Evolutionary conservation across 2,888 invertebrate genomes (phyloP), one percentile per base, ranked within the genome.

Genomic region (Heterodera filipjevi): DNA sequence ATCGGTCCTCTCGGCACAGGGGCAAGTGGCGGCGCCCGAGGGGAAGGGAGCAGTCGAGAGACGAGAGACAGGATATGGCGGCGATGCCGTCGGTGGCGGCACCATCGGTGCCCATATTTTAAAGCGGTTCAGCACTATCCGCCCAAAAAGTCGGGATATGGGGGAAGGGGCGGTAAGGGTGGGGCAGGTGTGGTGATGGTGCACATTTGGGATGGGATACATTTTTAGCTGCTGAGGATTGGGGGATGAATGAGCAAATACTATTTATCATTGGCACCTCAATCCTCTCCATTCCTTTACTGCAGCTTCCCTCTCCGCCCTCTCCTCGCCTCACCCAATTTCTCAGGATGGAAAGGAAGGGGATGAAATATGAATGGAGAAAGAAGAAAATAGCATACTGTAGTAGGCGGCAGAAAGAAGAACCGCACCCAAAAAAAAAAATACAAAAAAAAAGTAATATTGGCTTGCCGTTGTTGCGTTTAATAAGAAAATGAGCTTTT

Each of bases 301-400:
- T 19, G 39, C 39, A 10, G 39, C 39, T 39, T 6, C 53, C 53
- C 16, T 5, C 19, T 5, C 53, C 19, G 19, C 53, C 19, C n/a
- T n/a, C n/a, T n/a, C n/a, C n/a, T n/a, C n/a, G 19, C 19, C 53
- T 19, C 53, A 10, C 22, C 53, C 53, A 1, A 1, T 59, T 27
- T 22, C 12, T 59, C 59, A 22, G 59, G 59, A 59, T 59, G 27
- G 59, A 39, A 39, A 39, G n/a, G 53, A 53, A 22, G 53, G 53
- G 53, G 53, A n/a, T n/a, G n/a, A n/a, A n/a, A n/a, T n/a, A 53
- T 53, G 53, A 53, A 53, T 53, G 53, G 53, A 53, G 16, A 53
- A 53, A 53, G 53, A 53, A 53, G 53, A 12, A 53, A 53, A 16
- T 53, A 27, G 59, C n/a, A 59, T 59, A 59, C 59, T 59, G 59